phyloP scores from a whole-genome alignment of 37 sponge, comb jelly and placozoan genomes.

The Bolinopsis microptera region DNA sequence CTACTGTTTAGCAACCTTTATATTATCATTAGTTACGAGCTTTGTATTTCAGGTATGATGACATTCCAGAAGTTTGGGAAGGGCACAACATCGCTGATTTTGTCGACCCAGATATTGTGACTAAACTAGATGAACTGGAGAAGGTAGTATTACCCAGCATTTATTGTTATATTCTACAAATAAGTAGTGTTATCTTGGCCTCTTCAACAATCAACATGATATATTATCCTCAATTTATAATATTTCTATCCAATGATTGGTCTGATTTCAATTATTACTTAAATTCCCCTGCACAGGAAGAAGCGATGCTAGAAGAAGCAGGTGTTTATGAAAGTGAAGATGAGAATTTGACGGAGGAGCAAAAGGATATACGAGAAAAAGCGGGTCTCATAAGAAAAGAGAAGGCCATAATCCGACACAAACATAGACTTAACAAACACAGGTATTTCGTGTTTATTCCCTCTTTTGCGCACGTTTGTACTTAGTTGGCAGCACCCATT shows the following conservation, averaged over 20 bases:
- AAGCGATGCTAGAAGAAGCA: slow-evolving; percentile 82
- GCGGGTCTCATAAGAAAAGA: slow-evolving; percentile 55
- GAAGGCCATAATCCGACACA: slow-evolving; percentile 32
- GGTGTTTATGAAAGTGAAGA: slow-evolving; percentile 87
- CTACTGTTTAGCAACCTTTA: too few relatives aligned
- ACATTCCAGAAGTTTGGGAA: slow-evolving; percentile 88
- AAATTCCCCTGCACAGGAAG: too few relatives aligned
- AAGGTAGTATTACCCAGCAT: too few relatives aligned
- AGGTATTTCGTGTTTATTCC: not conserved
- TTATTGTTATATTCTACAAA: too few relatives aligned
- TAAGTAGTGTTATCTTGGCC: too few relatives aligned
- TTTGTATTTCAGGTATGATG: slow-evolving; percentile 73
- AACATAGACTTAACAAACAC: slow-evolving; percentile 64
- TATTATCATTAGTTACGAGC: too few relatives aligned
- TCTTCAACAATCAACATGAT: too few relatives aligned
- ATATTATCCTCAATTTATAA: too few relatives aligned
- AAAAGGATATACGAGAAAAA: slow-evolving; percentile 73
- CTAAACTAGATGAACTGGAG: slow-evolving; percentile 90
- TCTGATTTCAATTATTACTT: too few relatives aligned
- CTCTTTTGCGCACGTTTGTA: too few relatives aligned
- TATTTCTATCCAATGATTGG: too few relatives aligned
- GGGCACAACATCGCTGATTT: slow-evolving; percentile 96
- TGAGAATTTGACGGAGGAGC: slow-evolving; percentile 79
- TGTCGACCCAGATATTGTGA: slow-evolving; percentile 93
- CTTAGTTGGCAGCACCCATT: too few relatives aligned